Evolutionary conservation across 1,140 invertebrate genomes (phyloP).

Genomic region (Cheumatopsyche charites): DNA sequence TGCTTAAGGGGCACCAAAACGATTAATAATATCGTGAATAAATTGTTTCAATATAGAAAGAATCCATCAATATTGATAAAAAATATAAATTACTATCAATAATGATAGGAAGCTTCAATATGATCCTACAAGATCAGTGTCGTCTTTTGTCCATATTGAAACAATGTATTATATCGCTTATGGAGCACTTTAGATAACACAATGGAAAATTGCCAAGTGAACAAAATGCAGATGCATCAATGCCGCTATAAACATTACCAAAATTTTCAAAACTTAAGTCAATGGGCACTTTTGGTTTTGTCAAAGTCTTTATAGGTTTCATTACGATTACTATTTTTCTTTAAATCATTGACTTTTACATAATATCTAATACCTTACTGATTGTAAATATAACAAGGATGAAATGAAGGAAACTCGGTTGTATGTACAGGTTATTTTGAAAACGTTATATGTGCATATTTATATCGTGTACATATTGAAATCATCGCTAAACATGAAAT

Average conservation of each 20-base stretch:
- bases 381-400: conserved; percentile 39
- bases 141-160: too few relatives aligned
- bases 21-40: too few relatives aligned
- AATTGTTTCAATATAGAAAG: too few relatives aligned
- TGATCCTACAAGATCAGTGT: too few relatives aligned
- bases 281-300: conserved; percentile 65
- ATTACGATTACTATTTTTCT: conserved; percentile 23
- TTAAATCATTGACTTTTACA: conserved; percentile 41
- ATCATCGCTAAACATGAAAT: not conserved
- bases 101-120: too few relatives aligned
- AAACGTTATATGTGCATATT: not conserved
- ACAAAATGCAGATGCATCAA: conserved; percentile 28
- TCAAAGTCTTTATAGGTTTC: conserved; percentile 56
- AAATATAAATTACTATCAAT: too few relatives aligned
- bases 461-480: not conserved
- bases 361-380: conserved; percentile 30
- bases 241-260: conserved; percentile 40
- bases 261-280: conserved; percentile 62
- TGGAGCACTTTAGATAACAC: not conserved
- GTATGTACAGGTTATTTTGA: too few relatives aligned
- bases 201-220: conserved; percentile 19
- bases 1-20: too few relatives aligned
- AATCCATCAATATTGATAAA: too few relatives aligned
- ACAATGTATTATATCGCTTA: too few relatives aligned
- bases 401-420: conserved; percentile 35